Evolutionary conservation across 2,113 vertebrate genomes (phyloP).

Genomic region (Eurystomus gularis): DNA sequence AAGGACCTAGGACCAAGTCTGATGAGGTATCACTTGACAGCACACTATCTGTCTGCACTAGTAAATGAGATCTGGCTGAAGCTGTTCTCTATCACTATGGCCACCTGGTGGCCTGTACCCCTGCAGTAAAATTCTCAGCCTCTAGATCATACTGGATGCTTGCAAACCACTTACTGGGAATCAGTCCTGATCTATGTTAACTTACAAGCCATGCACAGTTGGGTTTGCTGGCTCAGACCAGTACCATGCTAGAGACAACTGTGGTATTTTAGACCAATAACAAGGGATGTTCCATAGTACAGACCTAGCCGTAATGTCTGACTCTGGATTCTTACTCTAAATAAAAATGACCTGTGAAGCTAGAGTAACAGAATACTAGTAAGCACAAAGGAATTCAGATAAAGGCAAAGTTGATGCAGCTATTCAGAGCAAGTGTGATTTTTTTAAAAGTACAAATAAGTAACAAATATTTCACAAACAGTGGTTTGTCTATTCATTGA

Average conservation of each 20-base stretch:
- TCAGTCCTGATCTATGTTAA: neutral
- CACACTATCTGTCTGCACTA: neutral
- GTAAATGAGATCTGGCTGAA: neutral
- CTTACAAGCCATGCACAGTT: neutral
- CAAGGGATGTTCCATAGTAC: neutral
- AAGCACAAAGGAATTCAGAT: neutral
- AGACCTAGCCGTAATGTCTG: neutral
- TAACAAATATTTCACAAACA: neutral
- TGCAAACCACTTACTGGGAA: neutral
- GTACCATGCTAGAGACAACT: neutral
- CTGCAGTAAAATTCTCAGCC: neutral
- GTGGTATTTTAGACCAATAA: neutral
- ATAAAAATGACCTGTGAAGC: neutral
- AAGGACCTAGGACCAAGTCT: neutral
- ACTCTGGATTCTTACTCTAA: neutral
- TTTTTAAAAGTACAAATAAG: neutral
- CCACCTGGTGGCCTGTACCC: neutral
- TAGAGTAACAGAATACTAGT: neutral
- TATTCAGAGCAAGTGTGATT: neutral
- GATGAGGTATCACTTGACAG: neutral
- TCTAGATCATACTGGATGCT: neutral
- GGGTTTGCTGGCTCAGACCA: neutral
- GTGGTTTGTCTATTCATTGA: neutral
- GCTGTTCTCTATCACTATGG: neutral
- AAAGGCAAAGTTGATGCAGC: neutral